Evolutionary conservation across 2,888 invertebrate species (phyloP).

Genomic region (Polyommatus icarus): DNA sequence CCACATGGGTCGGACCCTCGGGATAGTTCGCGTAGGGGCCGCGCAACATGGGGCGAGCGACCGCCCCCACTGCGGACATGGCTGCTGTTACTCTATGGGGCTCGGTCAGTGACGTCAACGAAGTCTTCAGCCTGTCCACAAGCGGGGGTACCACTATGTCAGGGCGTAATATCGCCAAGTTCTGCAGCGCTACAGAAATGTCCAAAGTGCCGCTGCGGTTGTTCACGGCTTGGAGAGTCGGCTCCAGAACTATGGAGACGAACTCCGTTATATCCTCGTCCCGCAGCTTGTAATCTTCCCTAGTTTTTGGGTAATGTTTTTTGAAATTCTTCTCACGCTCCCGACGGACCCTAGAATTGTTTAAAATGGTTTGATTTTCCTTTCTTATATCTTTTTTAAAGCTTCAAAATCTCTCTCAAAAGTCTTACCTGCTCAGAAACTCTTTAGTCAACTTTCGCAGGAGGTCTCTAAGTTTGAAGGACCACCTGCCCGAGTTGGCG

Average conservation of each 20-base stretch:
- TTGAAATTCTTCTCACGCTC: conserved; percentile 82
- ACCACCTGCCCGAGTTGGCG: conserved; percentile 93
- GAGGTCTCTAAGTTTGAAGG: conserved; percentile 83
- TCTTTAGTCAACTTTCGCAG: conserved; percentile 84
- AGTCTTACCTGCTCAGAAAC: conserved; percentile 80
- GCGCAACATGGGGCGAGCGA: conserved; percentile 83
- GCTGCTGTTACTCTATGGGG: conserved; percentile 90
- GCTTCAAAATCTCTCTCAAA: not conserved
- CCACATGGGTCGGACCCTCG: conserved; percentile 89
- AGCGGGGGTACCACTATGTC: conserved; percentile 90
- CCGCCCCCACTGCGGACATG: conserved; percentile 85
- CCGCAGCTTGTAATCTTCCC: conserved; percentile 85
- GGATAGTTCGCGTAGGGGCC: conserved; percentile 80
- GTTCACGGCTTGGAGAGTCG: conserved; percentile 89
- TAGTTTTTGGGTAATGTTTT: conserved; percentile 85
- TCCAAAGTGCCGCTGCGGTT: conserved; percentile 84
- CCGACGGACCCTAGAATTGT: conserved; percentile 72
- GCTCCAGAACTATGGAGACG: conserved; percentile 87
- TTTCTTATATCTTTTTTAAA: not conserved
- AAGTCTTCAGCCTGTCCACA: conserved; percentile 88
- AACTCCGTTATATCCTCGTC: conserved; percentile 91
- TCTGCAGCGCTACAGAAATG: conserved; percentile 84
- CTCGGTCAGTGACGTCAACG: conserved; percentile 92
- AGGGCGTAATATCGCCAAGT: conserved; percentile 89
- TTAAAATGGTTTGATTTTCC: not conserved